These are phyloP conservation scores for Caranx ignobilis DNA, from an alignment of 2,113 vertebrate species.

Conservation along the genomic window DNA sequence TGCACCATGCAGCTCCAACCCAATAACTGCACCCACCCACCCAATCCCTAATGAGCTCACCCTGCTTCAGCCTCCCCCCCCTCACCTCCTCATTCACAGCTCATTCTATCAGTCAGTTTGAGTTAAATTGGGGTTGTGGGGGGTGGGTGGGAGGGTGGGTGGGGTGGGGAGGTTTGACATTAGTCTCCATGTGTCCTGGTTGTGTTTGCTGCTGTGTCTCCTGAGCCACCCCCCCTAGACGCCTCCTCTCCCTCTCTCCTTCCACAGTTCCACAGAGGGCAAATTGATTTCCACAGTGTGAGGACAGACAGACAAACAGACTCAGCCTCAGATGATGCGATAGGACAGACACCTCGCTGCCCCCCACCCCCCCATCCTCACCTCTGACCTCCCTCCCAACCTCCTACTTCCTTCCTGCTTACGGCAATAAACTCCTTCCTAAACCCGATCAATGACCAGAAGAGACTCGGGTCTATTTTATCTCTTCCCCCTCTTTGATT, in stretches of 20 bases:
- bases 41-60: background rate
- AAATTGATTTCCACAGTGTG: constrained; percentile 99
- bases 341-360: constrained; percentile 64
- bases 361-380: constrained; percentile 24
- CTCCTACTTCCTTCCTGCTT: constrained; percentile 39
- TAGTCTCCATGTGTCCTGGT: constrained; percentile 34
- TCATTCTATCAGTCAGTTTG: background rate
- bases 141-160: too few relatives aligned
- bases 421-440: constrained; percentile 58
- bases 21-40: constrained; percentile 43
- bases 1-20: constrained; percentile 15
- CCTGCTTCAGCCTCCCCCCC: constrained; percentile 9
- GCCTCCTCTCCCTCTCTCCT: constrained; percentile 88
- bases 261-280: constrained; percentile 91
- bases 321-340: constrained; percentile 57
- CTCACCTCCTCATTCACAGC: background rate
- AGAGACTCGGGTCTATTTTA: constrained; percentile 15
- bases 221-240: constrained; percentile 77
- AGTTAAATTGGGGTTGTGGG: too few relatives aligned
- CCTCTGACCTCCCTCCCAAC: constrained; percentile 2
- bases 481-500: background rate
- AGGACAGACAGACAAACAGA: constrained; percentile 84
- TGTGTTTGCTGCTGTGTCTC: constrained; percentile 66
- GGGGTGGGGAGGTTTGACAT: too few relatives aligned
- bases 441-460: constrained; percentile 29